Evolutionary conservation across 1,140 invertebrate species (phyloP).

Genomic region (Gonatopus flavifemur): DNA sequence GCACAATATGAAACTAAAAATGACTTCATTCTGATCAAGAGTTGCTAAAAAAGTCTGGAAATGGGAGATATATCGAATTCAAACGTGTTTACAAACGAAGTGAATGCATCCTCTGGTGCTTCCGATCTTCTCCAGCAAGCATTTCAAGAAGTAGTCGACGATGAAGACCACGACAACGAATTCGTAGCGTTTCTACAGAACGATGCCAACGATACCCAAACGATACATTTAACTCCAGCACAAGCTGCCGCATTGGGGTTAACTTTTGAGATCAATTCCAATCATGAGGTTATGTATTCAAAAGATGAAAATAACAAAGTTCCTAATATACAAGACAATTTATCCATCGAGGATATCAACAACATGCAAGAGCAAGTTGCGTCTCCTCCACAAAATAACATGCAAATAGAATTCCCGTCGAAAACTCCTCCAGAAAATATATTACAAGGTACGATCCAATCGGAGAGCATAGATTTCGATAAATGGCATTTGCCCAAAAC

Average conservation of each 20-base stretch:
- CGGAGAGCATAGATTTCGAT: constrained; percentile 17
- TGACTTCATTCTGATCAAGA: too few relatives aligned
- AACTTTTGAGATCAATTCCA: constrained; percentile 37
- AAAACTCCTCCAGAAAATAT: not conserved
- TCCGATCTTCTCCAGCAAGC: constrained; percentile 45
- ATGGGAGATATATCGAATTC: constrained; percentile 41
- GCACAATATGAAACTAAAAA: not conserved
- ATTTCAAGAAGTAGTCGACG: constrained; percentile 41
- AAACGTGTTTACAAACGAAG: constrained; percentile 41
- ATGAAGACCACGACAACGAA: constrained; percentile 38
- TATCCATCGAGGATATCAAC: not conserved
- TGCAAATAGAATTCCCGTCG: constrained; percentile 7
- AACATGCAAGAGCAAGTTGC: constrained; percentile 2
- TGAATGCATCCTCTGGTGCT: constrained; percentile 25
- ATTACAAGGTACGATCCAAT: constrained; percentile 9
- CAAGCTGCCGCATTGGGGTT: constrained; percentile 41
- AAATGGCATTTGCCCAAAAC: constrained; percentile 18
- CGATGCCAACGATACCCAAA: constrained; percentile 31
- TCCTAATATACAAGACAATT: constrained; percentile 7
- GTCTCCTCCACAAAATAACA: constrained; percentile 1
- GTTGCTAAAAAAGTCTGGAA: constrained; percentile 7
- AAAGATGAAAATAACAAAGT: constrained; percentile 17
- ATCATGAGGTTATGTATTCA: constrained; percentile 26
- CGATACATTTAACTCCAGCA: constrained; percentile 38
- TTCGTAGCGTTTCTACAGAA: constrained; percentile 39